Base-by-base conservation (phyloP, 2,797 vertebrate species). In the Gouania willdenowi region DNA sequence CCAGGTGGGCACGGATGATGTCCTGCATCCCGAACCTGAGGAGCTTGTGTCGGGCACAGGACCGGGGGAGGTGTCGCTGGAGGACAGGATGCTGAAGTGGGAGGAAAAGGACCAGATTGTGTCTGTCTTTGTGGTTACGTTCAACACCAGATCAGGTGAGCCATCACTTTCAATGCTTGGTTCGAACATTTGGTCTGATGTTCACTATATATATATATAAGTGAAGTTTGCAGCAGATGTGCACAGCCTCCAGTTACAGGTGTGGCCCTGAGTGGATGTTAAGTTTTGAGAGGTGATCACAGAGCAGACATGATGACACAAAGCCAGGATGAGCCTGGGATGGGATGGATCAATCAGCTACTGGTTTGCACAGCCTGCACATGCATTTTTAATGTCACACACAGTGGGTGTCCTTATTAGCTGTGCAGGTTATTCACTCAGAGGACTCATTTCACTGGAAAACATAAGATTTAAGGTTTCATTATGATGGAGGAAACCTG, bases 121-220 rank as follows among this genome's bases (percentile, higher is more conserved):
- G 72, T 92, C 93, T 1, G 92, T 94, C 28, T 94, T 95, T 70
- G 92, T 94, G 80, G 92, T 94, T 33, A 87, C 92, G 38, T 95
- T 94, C 82, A 93, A 94, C 10, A 89, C 92, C 41, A 90, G 93
- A 86, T 90, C 92, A 58, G 93, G 93, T 94, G 80, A 87, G 71
- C 12, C 18, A 2, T 15, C 7, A 23, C 1, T n/a, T n/a, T n/a
- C n/a, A n/a, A n/a, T n/a, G n/a, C n/a, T n/a, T n/a, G n/a, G n/a
- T n/a, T n/a, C n/a, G n/a, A n/a, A n/a, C n/a, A n/a, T n/a, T n/a
- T n/a, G n/a, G 38, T 45, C 17, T 41, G 26, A 61, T 56, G 30
- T 49, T 27, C 15, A 9, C n/a, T 35, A 21, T 1, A 25, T 36
- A 36, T 26, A 56, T 8, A 25, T 18, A 18, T 5, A 18, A 18